phyloP scores from a whole-genome alignment of 64 coral and sea anemone genomes.

The Montipora capricornis region DNA sequence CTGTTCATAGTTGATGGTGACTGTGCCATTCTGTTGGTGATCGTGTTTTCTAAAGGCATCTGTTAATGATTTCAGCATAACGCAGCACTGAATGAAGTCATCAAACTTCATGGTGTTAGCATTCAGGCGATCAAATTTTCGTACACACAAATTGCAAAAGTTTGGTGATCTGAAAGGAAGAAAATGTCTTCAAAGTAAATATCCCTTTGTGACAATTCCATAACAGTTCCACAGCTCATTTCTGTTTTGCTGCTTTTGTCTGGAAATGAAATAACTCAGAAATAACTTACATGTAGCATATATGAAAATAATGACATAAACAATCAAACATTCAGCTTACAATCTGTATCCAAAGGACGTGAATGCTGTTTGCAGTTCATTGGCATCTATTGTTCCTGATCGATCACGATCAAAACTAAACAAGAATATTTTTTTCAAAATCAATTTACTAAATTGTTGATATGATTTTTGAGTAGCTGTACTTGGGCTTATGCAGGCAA shows the following conservation, averaged over 20 bases:
- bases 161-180: constrained; percentile 64
- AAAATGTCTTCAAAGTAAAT: background rate
- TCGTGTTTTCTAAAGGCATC: constrained; percentile 96
- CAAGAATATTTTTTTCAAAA: background rate
- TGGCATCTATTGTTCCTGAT: constrained; percentile 97
- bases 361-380: constrained; percentile 89
- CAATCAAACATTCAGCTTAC: constrained; percentile 65
- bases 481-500: too few species aligned
- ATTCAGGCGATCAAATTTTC: constrained; percentile 94
- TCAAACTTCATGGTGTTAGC: constrained; percentile 97
- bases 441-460: background rate
- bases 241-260: background rate
- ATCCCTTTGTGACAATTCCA: too few species aligned
- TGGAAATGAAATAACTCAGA: background rate
- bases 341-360: constrained; percentile 93
- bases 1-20: constrained; percentile 98
- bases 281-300: background rate
- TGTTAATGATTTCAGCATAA: constrained; percentile 98
- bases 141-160: constrained; percentile 94
- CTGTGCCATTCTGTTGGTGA: constrained; percentile 79
- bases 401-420: constrained; percentile 92
- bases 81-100: constrained; percentile 99
- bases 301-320: background rate
- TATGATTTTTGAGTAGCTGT: background rate
- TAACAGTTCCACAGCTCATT: background rate